These are phyloP conservation scores for Montifringilla adamsi DNA, from an alignment of 2,113 vertebrate genomes.

Conservation along the genomic window DNA sequence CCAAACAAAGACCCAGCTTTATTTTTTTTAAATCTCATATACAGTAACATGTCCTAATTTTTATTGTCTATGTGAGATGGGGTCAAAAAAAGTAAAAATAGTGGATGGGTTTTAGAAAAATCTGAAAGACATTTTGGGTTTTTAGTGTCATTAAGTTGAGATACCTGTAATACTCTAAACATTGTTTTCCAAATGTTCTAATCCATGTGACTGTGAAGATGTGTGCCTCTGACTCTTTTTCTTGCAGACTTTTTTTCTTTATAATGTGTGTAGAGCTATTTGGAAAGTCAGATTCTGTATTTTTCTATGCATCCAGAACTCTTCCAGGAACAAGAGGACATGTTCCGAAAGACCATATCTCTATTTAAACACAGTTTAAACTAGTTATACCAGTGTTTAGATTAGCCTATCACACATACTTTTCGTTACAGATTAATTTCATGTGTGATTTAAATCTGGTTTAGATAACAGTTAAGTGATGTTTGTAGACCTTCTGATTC, in stretches of 20 bases:
- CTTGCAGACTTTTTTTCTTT: background rate
- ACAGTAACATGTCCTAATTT: background rate
- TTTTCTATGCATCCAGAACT: background rate
- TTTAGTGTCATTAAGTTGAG: background rate
- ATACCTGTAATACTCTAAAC: background rate
- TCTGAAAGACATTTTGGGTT: background rate
- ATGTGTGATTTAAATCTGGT: background rate
- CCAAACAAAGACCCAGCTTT: background rate
- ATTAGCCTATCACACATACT: background rate
- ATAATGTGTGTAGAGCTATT: background rate
- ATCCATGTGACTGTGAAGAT: background rate
- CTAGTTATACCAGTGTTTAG: background rate
- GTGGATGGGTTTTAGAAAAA: background rate
- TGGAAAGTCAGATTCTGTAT: background rate
- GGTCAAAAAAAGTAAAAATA: background rate
- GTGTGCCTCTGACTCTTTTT: background rate
- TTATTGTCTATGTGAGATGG: background rate
- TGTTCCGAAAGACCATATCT: background rate
- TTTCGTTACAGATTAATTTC: background rate
- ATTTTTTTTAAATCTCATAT: background rate
- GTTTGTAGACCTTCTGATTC: background rate
- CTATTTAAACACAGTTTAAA: background rate
- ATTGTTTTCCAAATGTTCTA: background rate
- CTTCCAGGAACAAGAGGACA: background rate
- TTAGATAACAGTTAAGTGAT: background rate